These are phyloP conservation scores for Liolophura sinensis DNA, from an alignment of 1,140 invertebrate species.

Conservation along the genomic window DNA sequence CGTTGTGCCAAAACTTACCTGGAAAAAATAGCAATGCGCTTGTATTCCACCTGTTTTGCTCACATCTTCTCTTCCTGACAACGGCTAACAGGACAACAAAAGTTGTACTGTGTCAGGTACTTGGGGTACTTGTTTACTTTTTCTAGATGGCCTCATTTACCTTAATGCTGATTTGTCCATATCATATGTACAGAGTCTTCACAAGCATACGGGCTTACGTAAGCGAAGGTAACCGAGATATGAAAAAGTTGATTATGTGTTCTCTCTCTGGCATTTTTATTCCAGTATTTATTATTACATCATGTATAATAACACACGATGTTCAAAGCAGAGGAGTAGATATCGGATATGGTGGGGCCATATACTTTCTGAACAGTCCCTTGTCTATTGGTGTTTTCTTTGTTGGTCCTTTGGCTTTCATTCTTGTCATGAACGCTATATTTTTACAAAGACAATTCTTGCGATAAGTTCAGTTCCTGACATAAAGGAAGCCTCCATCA, in stretches of 20 bases:
- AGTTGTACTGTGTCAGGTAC: constrained; percentile 41
- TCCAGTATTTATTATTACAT: constrained; percentile 6
- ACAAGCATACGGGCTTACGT: background rate
- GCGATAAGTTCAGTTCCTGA: constrained; percentile 9
- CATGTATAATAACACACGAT: no score
- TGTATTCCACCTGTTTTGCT: constrained; percentile 51
- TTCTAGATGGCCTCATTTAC: constrained; percentile 90
- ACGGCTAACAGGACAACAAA: constrained; percentile 18
- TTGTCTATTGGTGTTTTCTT: constrained; percentile 16
- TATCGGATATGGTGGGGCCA: constrained; percentile 19
- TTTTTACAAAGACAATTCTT: constrained; percentile 14
- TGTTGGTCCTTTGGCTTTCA: constrained; percentile 9
- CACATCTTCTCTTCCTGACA: constrained; percentile 56
- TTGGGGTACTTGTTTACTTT: constrained; percentile 84
- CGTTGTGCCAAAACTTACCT: constrained; percentile 57
- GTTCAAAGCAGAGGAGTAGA: constrained; percentile 6
- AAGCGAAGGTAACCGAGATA: no score
- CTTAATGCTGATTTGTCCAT: constrained; percentile 91
- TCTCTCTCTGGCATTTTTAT: background rate
- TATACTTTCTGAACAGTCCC: constrained; percentile 20
- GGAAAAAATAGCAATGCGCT: constrained; percentile 60
- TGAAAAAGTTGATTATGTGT: no score
- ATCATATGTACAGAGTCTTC: constrained; percentile 60
- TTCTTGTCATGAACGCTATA: constrained; percentile 18
- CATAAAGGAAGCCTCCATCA: background rate